A percentile compares a stretch with the other conserved stretches of the same genome.
phyloP scores from a whole-genome alignment of 2,797 vertebrate species.

The Malurus leucopterus region DNA sequence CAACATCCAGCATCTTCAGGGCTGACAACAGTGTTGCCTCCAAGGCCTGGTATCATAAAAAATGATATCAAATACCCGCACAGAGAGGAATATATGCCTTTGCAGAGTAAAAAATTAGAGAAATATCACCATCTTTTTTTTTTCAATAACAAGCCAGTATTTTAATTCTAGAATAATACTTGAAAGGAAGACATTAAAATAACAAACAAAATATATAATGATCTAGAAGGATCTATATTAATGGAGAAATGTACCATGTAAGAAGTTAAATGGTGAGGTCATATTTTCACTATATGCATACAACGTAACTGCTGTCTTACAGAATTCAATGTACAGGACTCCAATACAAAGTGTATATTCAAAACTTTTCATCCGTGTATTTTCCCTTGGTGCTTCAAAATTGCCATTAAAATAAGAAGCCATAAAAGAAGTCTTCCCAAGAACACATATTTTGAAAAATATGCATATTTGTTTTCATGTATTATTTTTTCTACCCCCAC shows the following conservation, averaged over 20 bases:
- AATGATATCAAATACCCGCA: neutral
- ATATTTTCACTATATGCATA: neutral
- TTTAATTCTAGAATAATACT: neutral
- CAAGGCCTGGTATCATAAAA: conserved; percentile 47
- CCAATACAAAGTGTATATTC: neutral
- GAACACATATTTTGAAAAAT: neutral
- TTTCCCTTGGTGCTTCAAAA: neutral
- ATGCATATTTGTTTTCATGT: neutral
- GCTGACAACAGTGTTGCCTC: conserved; percentile 56
- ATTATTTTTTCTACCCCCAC: neutral
- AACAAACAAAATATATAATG: neutral
- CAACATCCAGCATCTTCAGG: conserved; percentile 94
- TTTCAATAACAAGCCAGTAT: neutral
- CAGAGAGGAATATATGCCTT: neutral
- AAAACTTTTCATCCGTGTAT: neutral
- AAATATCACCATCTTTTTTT: neutral
- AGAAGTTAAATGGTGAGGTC: neutral
- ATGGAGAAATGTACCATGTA: neutral
- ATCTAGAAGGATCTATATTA: neutral
- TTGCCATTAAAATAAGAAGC: neutral
- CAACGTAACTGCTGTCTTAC: neutral
- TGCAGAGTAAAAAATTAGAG: neutral
- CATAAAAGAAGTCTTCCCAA: neutral
- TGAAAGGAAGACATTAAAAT: neutral
- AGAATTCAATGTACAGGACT: neutral